Evolutionary conservation across 2,113 vertebrate species (phyloP).

Genomic region (Felis chaus): DNA sequence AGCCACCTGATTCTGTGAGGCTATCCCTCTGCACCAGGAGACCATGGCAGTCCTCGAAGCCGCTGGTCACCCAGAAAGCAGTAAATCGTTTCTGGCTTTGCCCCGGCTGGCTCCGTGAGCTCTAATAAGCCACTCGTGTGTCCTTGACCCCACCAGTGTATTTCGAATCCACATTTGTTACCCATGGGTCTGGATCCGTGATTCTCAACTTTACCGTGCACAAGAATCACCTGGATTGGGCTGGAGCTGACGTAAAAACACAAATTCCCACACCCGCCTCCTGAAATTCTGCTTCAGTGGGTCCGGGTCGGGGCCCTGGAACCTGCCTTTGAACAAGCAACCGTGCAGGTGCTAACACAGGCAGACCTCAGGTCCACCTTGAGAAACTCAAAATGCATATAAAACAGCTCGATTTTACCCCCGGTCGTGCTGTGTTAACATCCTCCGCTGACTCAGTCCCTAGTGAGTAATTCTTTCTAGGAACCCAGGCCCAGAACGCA

Average conservation of each 20-base stretch:
- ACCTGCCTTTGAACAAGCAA: too few species aligned
- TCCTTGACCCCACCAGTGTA: not conserved
- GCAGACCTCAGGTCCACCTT: not conserved
- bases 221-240: not conserved
- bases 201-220: fast-evolving
- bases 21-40: not conserved
- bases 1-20: not conserved
- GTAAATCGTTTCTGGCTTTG: not conserved
- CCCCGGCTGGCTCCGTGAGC: not conserved
- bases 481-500: not conserved
- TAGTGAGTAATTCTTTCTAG: not conserved
- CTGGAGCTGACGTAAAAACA: not conserved
- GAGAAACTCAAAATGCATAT: not conserved
- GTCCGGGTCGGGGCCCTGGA: too few species aligned
- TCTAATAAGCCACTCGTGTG: not conserved
- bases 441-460: not conserved
- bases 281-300: not conserved
- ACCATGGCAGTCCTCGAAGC: fast-evolving
- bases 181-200: not conserved
- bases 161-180: not conserved
- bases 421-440: fast-evolving
- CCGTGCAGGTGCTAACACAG: too few species aligned
- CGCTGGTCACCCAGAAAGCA: not conserved
- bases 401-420: not conserved
- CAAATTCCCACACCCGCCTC: not conserved